Evolutionary conservation across 2,888 invertebrate species (phyloP), one percentile per base, ranked within the genome.

Genomic region (Tiphia femorata): DNA sequence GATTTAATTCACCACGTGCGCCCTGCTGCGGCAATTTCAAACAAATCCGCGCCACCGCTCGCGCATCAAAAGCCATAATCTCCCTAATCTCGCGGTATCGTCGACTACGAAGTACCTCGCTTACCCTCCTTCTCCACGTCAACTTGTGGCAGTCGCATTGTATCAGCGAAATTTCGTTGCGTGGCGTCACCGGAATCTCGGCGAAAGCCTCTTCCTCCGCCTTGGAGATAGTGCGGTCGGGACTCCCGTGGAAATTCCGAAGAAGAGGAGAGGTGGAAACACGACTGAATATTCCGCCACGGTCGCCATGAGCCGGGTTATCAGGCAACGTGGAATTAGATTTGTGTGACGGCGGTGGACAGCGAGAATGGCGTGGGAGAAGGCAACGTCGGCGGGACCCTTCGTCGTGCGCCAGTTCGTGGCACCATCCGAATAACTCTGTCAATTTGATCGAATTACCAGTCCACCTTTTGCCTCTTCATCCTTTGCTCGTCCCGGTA

Each of bases 381-480:
- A 38, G 38, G 50, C 29, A 59, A 49, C 23, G 52, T 16, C 29
- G 58, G 30, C 19, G 16, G 23, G 44, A 14, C 41, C 48, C n/a
- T n/a, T 29, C 41, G 33, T 16, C 33, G 16, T 41, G 54, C 23
- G n/a, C n/a, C n/a, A n/a, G n/a, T n/a, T 53, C 63, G 29, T 64
- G 58, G n/a, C n/a, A n/a, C n/a, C 57, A 55, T 23, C 42, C 61
- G 52, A 54, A 47, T 68, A 72, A 72, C 57, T 68, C 43, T 63
- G 66, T 64, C 64, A 67, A 64, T 67, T 72, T 71, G 62, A 73
- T 71, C 58, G 62, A 72, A 59, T 72, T 70, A 72, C 59, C 37
- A 23, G 20, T 25, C 51, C 57, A 8, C 8, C 44, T 47, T 57
- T 62, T 54, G 64, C 61, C 52, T 54, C 51, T 54, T 60, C 14